These are phyloP conservation scores for Hypanus sabinus DNA, from an alignment of 2,113 vertebrate species.

Conservation along the genomic window DNA sequence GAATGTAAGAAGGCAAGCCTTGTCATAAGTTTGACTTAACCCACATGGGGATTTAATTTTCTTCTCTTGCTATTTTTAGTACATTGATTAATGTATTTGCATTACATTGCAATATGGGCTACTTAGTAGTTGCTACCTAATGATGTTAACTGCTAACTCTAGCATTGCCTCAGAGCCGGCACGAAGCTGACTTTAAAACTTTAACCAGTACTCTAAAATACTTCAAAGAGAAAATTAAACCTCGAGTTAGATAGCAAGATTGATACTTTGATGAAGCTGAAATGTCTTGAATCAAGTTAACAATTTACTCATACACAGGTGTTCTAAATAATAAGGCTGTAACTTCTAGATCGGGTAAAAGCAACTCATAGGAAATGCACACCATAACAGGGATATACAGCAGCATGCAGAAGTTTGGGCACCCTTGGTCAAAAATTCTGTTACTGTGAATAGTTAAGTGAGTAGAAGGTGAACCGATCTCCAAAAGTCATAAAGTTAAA, in stretches of 20 bases:
- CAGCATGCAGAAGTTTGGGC: too few species aligned
- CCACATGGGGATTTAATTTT: background rate
- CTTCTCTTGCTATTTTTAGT: background rate
- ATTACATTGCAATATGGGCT: background rate
- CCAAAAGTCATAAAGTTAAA: too few species aligned
- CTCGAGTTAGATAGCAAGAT: background rate
- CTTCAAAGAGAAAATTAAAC: background rate
- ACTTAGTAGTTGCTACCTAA: background rate
- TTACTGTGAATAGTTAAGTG: too few species aligned
- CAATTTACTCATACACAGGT: background rate
- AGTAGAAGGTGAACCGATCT: too few species aligned
- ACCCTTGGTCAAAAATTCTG: too few species aligned
- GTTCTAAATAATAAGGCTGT: background rate
- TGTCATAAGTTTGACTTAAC: background rate
- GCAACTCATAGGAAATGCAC: background rate
- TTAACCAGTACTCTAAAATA: background rate
- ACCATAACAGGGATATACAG: background rate
- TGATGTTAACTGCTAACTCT: background rate
- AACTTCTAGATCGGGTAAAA: background rate
- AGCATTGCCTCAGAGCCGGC: background rate
- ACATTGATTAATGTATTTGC: background rate
- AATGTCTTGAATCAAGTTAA: background rate
- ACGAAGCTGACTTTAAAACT: background rate
- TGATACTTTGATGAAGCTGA: background rate
- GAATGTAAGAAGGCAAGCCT: background rate